These are phyloP conservation scores for Cassiopea andromeda DNA, from an alignment of 30 jellyfish, hydroid and myxozoan species.

Conservation along the genomic window DNA sequence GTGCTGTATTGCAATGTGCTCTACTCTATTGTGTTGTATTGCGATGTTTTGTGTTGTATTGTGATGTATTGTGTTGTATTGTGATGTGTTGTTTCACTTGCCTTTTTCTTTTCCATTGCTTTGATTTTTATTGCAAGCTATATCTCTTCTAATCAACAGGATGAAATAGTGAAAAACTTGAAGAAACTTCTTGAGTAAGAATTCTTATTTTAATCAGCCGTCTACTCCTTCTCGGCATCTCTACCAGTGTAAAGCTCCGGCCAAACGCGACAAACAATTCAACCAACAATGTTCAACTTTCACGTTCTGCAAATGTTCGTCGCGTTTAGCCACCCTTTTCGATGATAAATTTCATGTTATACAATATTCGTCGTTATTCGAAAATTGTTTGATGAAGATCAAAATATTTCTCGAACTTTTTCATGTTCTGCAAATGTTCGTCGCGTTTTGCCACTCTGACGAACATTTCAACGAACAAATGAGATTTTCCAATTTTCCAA, in stretches of 20 bases:
- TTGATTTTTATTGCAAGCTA: neutral
- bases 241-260: neutral
- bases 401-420: too few species aligned
- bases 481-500: too few species aligned
- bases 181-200: constrained; percentile 22
- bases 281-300: neutral
- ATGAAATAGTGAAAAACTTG: neutral
- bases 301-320: too few species aligned
- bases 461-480: too few species aligned
- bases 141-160: neutral
- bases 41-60: neutral
- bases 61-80: neutral
- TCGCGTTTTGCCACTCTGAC: too few species aligned
- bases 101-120: neutral
- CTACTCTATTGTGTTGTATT: neutral
- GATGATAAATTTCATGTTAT: too few species aligned
- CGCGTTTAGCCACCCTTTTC: too few species aligned
- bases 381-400: too few species aligned
- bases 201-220: neutral
- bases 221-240: neutral
- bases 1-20: neutral
- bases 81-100: neutral
- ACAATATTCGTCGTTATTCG: neutral
- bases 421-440: too few species aligned
- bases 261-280: too few species aligned